Percentiles rank a stretch among this genome's conserved stretches.
Conservation (phyloP, 2,888 invertebrate genomes). For the Philereme vetulata region DNA sequence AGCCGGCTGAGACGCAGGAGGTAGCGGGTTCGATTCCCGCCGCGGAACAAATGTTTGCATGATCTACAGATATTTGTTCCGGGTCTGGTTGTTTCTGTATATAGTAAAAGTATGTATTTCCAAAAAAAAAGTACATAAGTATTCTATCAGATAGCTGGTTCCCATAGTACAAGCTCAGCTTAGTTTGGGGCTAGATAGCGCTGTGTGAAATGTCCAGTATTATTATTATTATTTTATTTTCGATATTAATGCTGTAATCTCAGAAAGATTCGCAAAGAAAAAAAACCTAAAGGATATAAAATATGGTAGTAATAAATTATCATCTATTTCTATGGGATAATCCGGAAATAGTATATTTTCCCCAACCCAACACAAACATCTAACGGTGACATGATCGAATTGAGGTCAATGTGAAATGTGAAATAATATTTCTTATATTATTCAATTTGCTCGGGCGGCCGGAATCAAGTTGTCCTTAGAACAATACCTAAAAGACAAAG, state of each 20-base stretch:
- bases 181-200: too few species aligned
- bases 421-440: conserved; percentile 45
- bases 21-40: too few species aligned
- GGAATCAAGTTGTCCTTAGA: conserved; percentile 48
- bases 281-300: conserved; percentile 28
- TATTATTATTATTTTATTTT: too few species aligned
- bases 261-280: conserved; percentile 10
- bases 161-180: too few species aligned
- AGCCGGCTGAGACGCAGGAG: too few species aligned
- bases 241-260: not conserved
- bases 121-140: too few species aligned
- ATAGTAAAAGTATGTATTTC: too few species aligned
- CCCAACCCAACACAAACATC: conserved; percentile 33
- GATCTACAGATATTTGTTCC: too few species aligned
- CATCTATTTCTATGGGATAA: conserved; percentile 26
- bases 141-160: too few species aligned
- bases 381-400: conserved; percentile 44
- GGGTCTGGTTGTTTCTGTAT: too few species aligned
- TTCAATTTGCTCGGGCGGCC: conserved; percentile 49
- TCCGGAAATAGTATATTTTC: conserved; percentile 38
- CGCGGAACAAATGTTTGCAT: too few species aligned
- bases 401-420: conserved; percentile 47
- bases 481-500: conserved; percentile 11
- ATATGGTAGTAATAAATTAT: conserved; percentile 26
- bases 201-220: too few species aligned